phyloP scores from a whole-genome alignment of 2,113 vertebrate species.

The Microcebus tavaratra region DNA sequence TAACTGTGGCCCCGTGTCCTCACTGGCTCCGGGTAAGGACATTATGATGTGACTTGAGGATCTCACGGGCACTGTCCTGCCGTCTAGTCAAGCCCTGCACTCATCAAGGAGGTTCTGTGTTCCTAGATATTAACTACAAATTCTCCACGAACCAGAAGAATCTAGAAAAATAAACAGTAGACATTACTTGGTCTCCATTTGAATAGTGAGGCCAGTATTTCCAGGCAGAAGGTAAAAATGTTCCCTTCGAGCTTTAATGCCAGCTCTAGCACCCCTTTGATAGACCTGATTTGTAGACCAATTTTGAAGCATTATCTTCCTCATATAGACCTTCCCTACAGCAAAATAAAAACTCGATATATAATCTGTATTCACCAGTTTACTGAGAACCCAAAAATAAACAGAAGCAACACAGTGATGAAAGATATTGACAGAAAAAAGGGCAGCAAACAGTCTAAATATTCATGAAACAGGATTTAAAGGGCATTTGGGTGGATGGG shows the following conservation, averaged over 20 bases:
- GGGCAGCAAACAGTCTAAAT: conserved; percentile 62
- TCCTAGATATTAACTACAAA: neutral
- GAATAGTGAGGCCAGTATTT: conserved; percentile 30
- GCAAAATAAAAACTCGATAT: neutral
- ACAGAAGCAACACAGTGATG: neutral
- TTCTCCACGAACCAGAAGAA: neutral
- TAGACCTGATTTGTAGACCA: too few relatives aligned
- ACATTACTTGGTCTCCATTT: neutral
- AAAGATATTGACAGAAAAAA: conserved; percentile 61
- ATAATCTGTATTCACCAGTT: neutral
- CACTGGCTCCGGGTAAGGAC: neutral
- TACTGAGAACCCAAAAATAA: neutral
- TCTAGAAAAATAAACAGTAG: neutral
- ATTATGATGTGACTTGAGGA: neutral
- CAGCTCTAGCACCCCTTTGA: neutral
- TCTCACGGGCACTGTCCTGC: neutral
- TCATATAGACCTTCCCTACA: neutral
- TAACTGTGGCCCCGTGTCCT: neutral
- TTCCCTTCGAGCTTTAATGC: too few relatives aligned
- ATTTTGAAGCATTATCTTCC: neutral
- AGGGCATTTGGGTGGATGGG: neutral
- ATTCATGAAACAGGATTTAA: neutral
- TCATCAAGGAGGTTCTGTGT: neutral
- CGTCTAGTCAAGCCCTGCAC: neutral
- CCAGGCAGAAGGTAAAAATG: too few relatives aligned